Evolutionary conservation across 2,888 invertebrate genomes (phyloP).

Genomic region (Lacanobia wlatinum): DNA sequence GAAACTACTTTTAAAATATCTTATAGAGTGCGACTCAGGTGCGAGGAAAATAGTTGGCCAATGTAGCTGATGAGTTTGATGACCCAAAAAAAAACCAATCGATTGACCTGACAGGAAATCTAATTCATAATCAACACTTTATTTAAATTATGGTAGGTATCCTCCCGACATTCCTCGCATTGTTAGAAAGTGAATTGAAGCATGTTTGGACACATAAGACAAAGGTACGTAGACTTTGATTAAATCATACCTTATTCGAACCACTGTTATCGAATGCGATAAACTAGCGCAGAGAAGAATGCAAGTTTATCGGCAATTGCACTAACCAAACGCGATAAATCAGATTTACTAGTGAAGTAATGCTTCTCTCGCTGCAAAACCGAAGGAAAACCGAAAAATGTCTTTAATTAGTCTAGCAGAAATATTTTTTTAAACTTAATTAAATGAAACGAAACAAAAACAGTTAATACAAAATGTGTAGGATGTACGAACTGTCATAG

Average conservation of each 20-base stretch:
- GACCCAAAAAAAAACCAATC: slow-evolving; percentile 13
- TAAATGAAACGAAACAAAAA: neutral
- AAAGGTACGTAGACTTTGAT: neutral
- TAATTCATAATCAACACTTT: neutral
- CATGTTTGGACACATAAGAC: neutral
- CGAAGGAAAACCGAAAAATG: neutral
- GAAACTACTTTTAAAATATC: slow-evolving; percentile 48
- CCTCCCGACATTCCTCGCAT: slow-evolving; percentile 15
- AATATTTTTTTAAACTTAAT: too few species aligned
- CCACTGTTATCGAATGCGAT: slow-evolving; percentile 14
- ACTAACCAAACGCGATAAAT: slow-evolving; percentile 9
- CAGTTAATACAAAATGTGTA: slow-evolving; percentile 20
- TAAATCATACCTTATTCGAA: slow-evolving; percentile 2
- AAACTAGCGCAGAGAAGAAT: slow-evolving; percentile 8
- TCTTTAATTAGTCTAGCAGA: neutral
- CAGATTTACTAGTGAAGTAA: slow-evolving; percentile 10
- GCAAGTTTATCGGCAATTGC: slow-evolving; percentile 30
- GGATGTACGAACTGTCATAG: slow-evolving; percentile 94
- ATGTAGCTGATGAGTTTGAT: slow-evolving; percentile 3
- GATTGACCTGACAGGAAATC: neutral
- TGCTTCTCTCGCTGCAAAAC: neutral
- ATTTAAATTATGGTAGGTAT: neutral
- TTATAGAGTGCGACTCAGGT: slow-evolving; percentile 19
- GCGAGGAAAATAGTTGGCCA: slow-evolving; percentile 20
- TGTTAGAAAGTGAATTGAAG: neutral